These are phyloP conservation scores for Dasypus novemcinctus DNA, from an alignment of 2,113 vertebrate species.

Conservation along the genomic window DNA sequence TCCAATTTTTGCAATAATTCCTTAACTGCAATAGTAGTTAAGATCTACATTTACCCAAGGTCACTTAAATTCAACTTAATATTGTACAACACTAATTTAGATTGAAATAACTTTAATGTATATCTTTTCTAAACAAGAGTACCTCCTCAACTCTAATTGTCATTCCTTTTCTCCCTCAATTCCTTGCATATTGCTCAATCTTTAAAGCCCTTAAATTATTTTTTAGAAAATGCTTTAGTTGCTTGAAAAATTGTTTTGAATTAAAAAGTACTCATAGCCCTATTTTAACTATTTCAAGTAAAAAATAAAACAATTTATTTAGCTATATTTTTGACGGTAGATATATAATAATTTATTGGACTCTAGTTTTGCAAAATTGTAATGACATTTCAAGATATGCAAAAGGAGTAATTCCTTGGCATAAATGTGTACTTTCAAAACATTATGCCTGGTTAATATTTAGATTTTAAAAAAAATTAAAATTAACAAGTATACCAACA, in stretches of 20 bases:
- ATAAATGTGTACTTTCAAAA: not conserved
- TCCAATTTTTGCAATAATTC: not conserved
- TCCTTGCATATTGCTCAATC: not conserved
- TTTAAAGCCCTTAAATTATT: not conserved
- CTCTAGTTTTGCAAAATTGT: not conserved
- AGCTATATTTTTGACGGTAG: not conserved
- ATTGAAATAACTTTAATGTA: not conserved
- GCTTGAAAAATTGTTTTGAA: not conserved
- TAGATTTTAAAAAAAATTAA: not conserved
- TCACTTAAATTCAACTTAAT: not conserved
- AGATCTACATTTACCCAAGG: not conserved
- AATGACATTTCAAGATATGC: not conserved
- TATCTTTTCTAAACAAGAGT: not conserved
- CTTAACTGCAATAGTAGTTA: not conserved
- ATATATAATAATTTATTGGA: not conserved
- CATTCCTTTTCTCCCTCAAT: not conserved
- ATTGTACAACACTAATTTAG: not conserved
- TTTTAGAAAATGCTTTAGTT: not conserved
- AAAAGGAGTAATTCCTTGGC: not conserved
- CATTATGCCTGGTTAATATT: not conserved
- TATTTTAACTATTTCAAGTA: not conserved
- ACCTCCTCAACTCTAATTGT: not conserved
- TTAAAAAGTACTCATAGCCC: not conserved
- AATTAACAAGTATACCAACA: not conserved
- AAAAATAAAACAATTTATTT: not conserved